These are phyloP conservation scores for Neosilurus hyrtlii DNA, from an alignment of 2,797 vertebrate genomes.

Conservation along the genomic window DNA sequence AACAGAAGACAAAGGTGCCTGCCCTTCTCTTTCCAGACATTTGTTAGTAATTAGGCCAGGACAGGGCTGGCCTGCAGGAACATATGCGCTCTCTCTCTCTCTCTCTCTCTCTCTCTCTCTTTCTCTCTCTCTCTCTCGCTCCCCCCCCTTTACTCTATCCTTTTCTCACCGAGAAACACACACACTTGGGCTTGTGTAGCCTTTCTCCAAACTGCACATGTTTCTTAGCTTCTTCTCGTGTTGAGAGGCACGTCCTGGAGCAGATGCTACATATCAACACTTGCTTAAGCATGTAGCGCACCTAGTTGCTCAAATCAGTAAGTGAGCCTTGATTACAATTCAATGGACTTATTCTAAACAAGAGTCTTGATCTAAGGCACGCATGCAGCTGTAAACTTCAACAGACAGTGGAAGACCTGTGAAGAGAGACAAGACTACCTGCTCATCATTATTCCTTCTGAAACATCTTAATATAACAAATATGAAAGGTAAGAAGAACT, in stretches of 20 bases:
- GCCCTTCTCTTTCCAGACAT: conserved; percentile 68
- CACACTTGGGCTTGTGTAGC: conserved; percentile 52
- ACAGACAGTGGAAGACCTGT: conserved; percentile 37
- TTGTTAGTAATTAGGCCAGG: conserved; percentile 80
- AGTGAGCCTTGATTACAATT: not conserved
- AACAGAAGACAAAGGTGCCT: conserved; percentile 67
- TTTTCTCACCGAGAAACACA: conserved; percentile 35
- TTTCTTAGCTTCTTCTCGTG: conserved; percentile 66
- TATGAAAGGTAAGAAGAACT: conserved; percentile 75
- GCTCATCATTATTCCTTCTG: conserved; percentile 26
- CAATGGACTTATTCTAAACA: conserved; percentile 20
- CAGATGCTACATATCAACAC: conserved; percentile 30
- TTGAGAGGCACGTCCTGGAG: conserved; percentile 59
- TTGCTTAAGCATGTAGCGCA: conserved; percentile 34
- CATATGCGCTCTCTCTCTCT: conserved; percentile 53
- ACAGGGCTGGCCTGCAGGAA: conserved; percentile 62
- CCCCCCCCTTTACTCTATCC: conserved; percentile 52
- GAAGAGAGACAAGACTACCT: conserved; percentile 42
- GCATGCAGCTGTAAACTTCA: conserved; percentile 38
- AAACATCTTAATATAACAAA: conserved; percentile 52
- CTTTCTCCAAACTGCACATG: conserved; percentile 65
- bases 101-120: conserved; percentile 50
- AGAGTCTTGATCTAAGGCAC: conserved; percentile 35
- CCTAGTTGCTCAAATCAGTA: conserved; percentile 17
- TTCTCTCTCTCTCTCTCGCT: conserved; percentile 47